Conservation (phyloP, 1,140 invertebrate species). For the Megalonaias nervosa region DNA sequence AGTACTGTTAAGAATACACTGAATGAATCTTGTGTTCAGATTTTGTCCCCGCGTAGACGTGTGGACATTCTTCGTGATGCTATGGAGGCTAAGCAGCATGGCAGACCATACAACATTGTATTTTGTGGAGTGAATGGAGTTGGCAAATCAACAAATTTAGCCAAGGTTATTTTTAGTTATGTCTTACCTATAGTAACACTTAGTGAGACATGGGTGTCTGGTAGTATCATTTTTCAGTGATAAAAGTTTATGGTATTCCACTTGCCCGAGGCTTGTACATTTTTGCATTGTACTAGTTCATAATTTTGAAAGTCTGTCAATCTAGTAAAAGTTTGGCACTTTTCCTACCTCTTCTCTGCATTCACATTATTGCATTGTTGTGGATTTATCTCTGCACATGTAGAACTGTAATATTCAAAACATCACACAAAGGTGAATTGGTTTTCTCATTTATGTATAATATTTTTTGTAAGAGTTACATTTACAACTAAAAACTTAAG, state of each 20-base stretch:
- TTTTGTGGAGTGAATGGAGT: constrained; percentile 99
- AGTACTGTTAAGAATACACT: constrained; percentile 82
- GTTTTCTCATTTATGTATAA: too few species aligned
- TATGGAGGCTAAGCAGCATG: constrained; percentile 85
- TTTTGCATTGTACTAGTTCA: background rate
- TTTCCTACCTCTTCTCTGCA: too few species aligned
- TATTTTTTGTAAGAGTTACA: too few species aligned
- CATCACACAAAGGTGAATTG: too few species aligned
- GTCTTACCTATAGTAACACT: background rate
- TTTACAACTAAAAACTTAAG: too few species aligned
- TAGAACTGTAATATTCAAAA: too few species aligned
- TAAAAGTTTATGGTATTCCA: background rate
- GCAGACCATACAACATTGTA: constrained; percentile 93
- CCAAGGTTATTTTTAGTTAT: constrained; percentile 79
- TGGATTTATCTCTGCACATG: too few species aligned
- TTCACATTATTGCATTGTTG: too few species aligned
- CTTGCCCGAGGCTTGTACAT: background rate
- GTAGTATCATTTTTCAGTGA: background rate
- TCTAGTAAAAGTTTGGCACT: too few species aligned
- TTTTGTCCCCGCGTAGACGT: constrained; percentile 93
- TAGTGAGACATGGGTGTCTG: too few species aligned
- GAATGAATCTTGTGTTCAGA: constrained; percentile 82
- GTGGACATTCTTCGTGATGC: constrained; percentile 98
- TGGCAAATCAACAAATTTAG: constrained; percentile 99
- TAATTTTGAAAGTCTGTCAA: background rate